A percentile compares a stretch with the other conserved stretches of the same genome.
phyloP scores from a whole-genome alignment of 2,888 invertebrate species.

The Drosophila borealis region DNA sequence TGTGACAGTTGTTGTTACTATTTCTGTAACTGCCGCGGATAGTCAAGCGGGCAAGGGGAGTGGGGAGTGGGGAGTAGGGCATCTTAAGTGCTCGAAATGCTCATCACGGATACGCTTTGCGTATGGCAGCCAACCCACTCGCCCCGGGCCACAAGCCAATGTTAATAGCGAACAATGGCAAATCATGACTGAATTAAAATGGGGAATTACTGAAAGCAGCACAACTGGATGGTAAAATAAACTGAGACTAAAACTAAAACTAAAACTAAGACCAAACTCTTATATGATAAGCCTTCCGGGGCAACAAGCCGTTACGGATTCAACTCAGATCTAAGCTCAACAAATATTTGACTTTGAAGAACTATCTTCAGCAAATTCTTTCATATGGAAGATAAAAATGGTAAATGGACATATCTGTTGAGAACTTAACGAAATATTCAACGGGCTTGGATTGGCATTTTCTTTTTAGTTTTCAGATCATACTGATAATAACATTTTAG shows the following conservation, averaged over 20 bases:
- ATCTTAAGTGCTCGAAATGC: slow-evolving; percentile 64
- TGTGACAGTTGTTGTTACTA: slow-evolving; percentile 32
- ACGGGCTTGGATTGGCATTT: too few species aligned
- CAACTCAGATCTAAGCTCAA: not conserved
- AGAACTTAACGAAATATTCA: too few species aligned
- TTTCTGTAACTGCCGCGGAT: slow-evolving; percentile 8
- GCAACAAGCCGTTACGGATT: not conserved
- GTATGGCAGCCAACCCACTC: slow-evolving; percentile 4
- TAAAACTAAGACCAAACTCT: slow-evolving; percentile 1
- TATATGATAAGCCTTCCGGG: slow-evolving; percentile 2
- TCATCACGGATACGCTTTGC: slow-evolving; percentile 58
- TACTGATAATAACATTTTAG: too few species aligned
- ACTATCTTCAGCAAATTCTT: too few species aligned
- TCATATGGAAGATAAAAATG: too few species aligned
- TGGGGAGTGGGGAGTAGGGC: slow-evolving; percentile 2
- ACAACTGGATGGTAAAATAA: slow-evolving; percentile 15
- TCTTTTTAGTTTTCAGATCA: too few species aligned
- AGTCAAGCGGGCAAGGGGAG: not conserved
- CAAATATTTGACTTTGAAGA: too few species aligned
- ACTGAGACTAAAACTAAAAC: slow-evolving; percentile 7
- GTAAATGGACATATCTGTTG: too few species aligned
- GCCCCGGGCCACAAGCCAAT: slow-evolving; percentile 27
- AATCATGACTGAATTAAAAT: slow-evolving; percentile 62
- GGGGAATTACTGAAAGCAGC: slow-evolving; percentile 48
- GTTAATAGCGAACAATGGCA: slow-evolving; percentile 61